These are phyloP conservation scores for Gymnobelideus leadbeateri DNA, from an alignment of 2,113 vertebrate species.

Conservation along the genomic window DNA sequence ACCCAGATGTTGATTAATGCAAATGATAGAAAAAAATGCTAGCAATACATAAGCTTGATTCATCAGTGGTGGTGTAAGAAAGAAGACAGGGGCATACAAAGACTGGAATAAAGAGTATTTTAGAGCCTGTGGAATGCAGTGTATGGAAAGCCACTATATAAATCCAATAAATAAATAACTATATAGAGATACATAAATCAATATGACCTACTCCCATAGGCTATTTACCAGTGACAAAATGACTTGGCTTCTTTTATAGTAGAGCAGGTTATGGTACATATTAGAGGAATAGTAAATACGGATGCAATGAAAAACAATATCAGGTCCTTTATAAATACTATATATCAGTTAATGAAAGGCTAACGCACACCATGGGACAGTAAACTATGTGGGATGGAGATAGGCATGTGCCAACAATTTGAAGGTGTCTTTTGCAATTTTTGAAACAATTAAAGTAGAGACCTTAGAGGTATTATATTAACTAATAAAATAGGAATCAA, in stretches of 20 bases:
- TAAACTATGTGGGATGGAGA: neutral
- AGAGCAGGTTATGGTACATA: conserved; percentile 16
- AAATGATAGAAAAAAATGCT: conserved; percentile 23
- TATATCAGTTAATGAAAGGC: neutral
- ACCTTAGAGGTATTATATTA: conserved; percentile 2
- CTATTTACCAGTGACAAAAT: conserved; percentile 42
- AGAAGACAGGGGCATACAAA: neutral
- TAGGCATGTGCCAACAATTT: neutral
- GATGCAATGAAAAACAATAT: neutral
- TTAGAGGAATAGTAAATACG: conserved; percentile 33
- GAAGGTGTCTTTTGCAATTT: conserved; percentile 38
- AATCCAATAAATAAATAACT: conserved; percentile 43
- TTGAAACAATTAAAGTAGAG: conserved; percentile 32
- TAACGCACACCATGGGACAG: conserved; percentile 7
- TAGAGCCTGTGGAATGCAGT: neutral
- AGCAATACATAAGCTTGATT: neutral
- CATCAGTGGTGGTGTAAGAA: neutral
- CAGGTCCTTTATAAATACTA: conserved; percentile 19
- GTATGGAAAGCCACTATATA: conserved; percentile 24
- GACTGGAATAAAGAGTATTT: neutral
- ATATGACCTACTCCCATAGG: conserved; percentile 13
- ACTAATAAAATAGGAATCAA: conserved; percentile 46
- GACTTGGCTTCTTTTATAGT: conserved; percentile 24
- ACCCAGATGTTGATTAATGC: conserved; percentile 4
- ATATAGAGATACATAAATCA: neutral